Evolutionary conservation across 2,113 vertebrate genomes (phyloP).

Genomic region (Epinephelus lanceolatus): DNA sequence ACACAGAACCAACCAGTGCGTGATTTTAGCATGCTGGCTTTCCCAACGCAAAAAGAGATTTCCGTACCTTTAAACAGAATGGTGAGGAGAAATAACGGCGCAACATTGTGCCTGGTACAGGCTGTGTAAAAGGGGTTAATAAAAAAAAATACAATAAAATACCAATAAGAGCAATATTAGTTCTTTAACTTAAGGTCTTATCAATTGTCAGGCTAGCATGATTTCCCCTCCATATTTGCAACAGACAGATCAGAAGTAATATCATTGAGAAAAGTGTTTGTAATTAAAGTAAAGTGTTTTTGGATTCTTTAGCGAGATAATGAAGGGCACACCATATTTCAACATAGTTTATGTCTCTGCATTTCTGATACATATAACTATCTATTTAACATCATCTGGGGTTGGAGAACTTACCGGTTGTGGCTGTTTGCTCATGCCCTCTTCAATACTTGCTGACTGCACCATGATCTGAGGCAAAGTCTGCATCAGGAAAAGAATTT

Average conservation of each 20-base stretch:
- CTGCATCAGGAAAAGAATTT: slow-evolving; percentile 44
- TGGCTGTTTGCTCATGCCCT: slow-evolving; percentile 61
- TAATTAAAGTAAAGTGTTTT: neutral
- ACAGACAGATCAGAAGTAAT: neutral
- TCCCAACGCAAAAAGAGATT: too few relatives aligned
- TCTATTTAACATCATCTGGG: neutral
- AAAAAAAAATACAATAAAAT: neutral
- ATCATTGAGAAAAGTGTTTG: neutral
- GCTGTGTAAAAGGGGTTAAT: too few relatives aligned
- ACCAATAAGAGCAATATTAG: neutral
- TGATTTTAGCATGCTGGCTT: too few relatives aligned
- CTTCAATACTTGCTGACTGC: slow-evolving; percentile 82
- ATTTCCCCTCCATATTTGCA: neutral
- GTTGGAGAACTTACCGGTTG: slow-evolving; percentile 67
- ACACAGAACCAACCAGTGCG: too few relatives aligned
- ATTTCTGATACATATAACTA: neutral
- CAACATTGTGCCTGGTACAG: too few relatives aligned
- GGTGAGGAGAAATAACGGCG: too few relatives aligned
- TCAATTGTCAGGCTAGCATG: neutral
- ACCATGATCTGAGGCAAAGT: slow-evolving; percentile 80
- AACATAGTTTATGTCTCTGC: neutral
- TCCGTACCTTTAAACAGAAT: too few relatives aligned
- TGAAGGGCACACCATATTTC: too few relatives aligned
- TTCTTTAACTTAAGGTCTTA: neutral
- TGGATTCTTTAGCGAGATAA: neutral